These are phyloP conservation scores for Blennius ocellaris DNA, from an alignment of 2,113 vertebrate genomes.

Conservation along the genomic window DNA sequence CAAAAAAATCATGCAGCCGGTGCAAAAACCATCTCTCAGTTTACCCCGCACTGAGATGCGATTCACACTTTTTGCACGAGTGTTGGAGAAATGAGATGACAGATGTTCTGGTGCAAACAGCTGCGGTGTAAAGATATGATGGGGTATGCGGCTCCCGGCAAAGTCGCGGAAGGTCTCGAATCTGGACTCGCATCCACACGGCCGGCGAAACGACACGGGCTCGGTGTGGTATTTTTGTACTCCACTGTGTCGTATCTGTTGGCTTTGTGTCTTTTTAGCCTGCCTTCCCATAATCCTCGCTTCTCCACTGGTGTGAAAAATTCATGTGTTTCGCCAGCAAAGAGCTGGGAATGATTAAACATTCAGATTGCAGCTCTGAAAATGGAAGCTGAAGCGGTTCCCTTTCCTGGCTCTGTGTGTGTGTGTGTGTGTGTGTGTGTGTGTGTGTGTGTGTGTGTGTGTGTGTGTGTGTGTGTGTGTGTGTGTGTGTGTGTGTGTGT, in stretches of 20 bases:
- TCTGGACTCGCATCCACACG: not conserved
- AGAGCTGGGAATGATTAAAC: slow-evolving; percentile 76
- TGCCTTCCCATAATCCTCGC: slow-evolving; percentile 45
- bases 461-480: not conserved
- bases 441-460: too few species aligned
- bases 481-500: too few species aligned
- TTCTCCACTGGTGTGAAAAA: slow-evolving; percentile 66
- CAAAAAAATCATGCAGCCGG: too few species aligned
- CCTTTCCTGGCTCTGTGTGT: not conserved
- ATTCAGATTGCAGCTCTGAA: slow-evolving; percentile 76
- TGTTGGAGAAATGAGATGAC: slow-evolving; percentile 40
- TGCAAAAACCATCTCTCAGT: not conserved
- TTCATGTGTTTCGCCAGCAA: slow-evolving; percentile 73
- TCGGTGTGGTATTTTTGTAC: slow-evolving; percentile 1
- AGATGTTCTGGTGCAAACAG: slow-evolving; percentile 32
- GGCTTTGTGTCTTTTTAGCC: slow-evolving; percentile 47
- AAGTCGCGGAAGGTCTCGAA: slow-evolving; percentile 13
- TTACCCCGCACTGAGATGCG: slow-evolving; percentile 12
- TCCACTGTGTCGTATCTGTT: slow-evolving; percentile 1
- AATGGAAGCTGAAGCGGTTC: slow-evolving; percentile 67
- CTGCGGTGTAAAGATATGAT: slow-evolving; percentile 38
- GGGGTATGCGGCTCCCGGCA: slow-evolving; percentile 13
- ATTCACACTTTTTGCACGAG: not conserved
- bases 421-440: slow-evolving; percentile 1
- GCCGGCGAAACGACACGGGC: slow-evolving; percentile 2